Conservation (phyloP, 2,113 vertebrate genomes). For the Bos indicus region DNA sequence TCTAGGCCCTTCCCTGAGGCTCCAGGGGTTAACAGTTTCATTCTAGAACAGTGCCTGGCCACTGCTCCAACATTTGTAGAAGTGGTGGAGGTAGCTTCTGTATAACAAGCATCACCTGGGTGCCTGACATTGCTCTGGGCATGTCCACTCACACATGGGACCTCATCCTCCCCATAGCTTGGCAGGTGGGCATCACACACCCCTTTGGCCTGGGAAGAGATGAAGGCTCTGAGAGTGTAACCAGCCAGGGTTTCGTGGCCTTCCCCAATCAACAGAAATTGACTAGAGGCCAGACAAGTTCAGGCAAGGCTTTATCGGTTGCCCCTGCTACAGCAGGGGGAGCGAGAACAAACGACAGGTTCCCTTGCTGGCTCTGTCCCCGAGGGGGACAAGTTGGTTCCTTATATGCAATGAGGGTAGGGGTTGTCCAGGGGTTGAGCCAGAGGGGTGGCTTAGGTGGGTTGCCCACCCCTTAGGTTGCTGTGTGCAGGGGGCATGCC, state of each 20-base stretch:
- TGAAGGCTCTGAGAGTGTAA: neutral
- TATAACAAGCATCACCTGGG: neutral
- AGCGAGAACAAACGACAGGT: neutral
- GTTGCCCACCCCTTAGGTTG: neutral
- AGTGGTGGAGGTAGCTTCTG: neutral
- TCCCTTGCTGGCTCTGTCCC: neutral
- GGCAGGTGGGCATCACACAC: neutral
- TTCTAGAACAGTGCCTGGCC: neutral
- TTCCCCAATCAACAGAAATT: neutral
- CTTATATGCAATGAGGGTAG: neutral
- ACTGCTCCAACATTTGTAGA: neutral
- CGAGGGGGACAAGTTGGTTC: neutral
- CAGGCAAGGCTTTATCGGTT: neutral
- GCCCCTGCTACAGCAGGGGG: neutral
- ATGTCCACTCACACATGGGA: neutral
- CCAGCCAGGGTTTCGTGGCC: neutral
- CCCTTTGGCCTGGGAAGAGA: neutral
- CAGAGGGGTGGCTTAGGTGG: neutral
- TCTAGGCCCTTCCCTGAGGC: neutral
- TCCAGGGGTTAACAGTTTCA: neutral
- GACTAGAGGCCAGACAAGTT: neutral
- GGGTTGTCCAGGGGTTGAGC: neutral
- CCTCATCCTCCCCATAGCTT: neutral
- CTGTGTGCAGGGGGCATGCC: neutral
- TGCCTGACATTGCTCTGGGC: neutral